These are phyloP conservation scores for Pipistrellus kuhlii DNA, from an alignment of 2,797 vertebrate species.

Conservation along the genomic window DNA sequence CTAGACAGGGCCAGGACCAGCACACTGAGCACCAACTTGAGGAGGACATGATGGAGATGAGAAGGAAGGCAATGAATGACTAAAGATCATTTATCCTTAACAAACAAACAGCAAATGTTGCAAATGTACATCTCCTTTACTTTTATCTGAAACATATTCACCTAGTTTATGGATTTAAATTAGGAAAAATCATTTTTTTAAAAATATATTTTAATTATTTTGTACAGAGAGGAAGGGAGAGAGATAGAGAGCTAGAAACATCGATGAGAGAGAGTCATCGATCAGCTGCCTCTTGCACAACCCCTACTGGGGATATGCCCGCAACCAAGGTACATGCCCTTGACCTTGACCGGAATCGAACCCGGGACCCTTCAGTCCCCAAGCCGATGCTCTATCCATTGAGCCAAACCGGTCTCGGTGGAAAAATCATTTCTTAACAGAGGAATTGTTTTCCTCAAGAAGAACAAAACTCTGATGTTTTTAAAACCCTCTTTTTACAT, in stretches of 20 bases:
- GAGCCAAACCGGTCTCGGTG: too few species aligned
- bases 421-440: neutral
- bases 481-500: neutral
- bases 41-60: neutral
- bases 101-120: neutral
- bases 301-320: too few species aligned
- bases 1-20: accelerated
- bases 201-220: too few species aligned
- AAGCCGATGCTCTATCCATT: too few species aligned
- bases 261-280: too few species aligned
- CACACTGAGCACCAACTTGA: neutral
- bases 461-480: neutral
- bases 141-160: neutral
- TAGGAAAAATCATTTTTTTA: neutral
- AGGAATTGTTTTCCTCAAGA: slow-evolving; percentile 5
- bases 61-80: neutral
- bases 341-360: too few species aligned
- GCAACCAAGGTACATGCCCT: too few species aligned
- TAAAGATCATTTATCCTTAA: neutral
- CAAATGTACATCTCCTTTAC: neutral
- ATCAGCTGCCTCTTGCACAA: too few species aligned
- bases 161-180: neutral
- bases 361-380: too few species aligned
- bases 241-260: too few species aligned
- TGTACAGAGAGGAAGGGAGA: too few species aligned